These are phyloP conservation scores for Boloria selene DNA, from an alignment of 2,888 invertebrate species.

Conservation along the genomic window DNA sequence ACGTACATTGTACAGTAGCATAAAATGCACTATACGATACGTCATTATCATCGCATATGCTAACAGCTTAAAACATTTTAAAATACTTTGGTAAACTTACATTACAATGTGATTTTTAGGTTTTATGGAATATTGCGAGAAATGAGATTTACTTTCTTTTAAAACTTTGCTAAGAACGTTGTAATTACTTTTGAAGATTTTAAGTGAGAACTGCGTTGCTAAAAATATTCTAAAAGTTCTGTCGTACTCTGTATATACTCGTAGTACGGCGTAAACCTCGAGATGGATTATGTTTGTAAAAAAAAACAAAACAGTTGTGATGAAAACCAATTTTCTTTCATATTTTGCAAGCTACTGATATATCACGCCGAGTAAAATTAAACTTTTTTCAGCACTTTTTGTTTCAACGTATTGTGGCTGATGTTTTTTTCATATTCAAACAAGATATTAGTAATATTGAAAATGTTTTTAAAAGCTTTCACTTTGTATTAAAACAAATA, in stretches of 20 bases:
- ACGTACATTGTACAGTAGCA: not conserved
- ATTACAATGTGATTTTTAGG: no score
- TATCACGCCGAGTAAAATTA: conserved; percentile 12
- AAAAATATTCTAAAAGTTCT: not conserved
- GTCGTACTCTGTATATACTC: not conserved
- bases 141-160: no score
- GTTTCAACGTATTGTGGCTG: conserved; percentile 10
- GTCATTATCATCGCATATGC: not conserved
- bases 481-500: no score
- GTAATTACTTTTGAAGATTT: no score
- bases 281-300: not conserved
- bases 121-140: no score
- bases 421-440: no score
- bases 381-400: conserved; percentile 5
- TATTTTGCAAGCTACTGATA: conserved; percentile 13
- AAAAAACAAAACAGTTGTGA: conserved; percentile 6
- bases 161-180: no score
- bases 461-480: no score
- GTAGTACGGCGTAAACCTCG: not conserved
- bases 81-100: not conserved
- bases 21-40: not conserved
- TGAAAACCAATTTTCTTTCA: conserved; percentile 13
- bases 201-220: no score
- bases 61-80: not conserved
- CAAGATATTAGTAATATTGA: no score